Conservation (phyloP, 2,113 vertebrate genomes). For the Brachionichthys hirsutus region DNA sequence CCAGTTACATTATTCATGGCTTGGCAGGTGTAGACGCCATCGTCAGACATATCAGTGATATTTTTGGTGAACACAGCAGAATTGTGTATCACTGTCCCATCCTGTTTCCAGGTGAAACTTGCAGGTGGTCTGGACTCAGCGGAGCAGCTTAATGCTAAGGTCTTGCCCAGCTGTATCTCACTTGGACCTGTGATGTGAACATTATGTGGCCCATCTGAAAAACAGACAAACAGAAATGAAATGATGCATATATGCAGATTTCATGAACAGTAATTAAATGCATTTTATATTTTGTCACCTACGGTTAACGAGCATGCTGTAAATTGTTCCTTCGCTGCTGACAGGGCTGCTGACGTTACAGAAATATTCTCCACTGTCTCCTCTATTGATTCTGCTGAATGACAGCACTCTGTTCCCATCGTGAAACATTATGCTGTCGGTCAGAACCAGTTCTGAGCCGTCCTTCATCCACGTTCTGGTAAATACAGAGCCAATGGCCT, state of each 20-base stretch:
- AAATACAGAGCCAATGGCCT: slow-evolving; percentile 7
- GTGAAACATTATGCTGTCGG: slow-evolving; percentile 23
- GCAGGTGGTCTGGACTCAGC: slow-evolving; percentile 54
- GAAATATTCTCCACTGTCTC: slow-evolving; percentile 48
- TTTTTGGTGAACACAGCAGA: slow-evolving; percentile 15
- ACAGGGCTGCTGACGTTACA: slow-evolving; percentile 49
- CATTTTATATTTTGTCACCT: slow-evolving; percentile 17
- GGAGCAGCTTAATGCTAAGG: slow-evolving; percentile 38
- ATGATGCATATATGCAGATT: too few relatives aligned
- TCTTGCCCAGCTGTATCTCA: not conserved
- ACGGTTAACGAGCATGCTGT: slow-evolving; percentile 44
- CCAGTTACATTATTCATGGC: slow-evolving; percentile 23
- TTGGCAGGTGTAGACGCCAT: slow-evolving; percentile 51
- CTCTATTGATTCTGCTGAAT: slow-evolving; percentile 28
- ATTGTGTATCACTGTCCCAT: slow-evolving; percentile 17
- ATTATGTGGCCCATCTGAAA: slow-evolving; percentile 67
- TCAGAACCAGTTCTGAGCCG: slow-evolving; percentile 20
- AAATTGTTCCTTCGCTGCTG: not conserved
- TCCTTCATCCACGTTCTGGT: slow-evolving; percentile 48
- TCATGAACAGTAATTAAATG: not conserved
- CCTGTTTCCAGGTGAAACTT: slow-evolving; percentile 51
- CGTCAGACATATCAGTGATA: not conserved
- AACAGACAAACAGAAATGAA: not conserved
- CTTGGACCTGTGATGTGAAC: slow-evolving; percentile 37
- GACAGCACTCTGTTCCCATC: slow-evolving; percentile 38